Conservation (phyloP, 2,888 invertebrate genomes). For the Drosophila yooni region DNA sequence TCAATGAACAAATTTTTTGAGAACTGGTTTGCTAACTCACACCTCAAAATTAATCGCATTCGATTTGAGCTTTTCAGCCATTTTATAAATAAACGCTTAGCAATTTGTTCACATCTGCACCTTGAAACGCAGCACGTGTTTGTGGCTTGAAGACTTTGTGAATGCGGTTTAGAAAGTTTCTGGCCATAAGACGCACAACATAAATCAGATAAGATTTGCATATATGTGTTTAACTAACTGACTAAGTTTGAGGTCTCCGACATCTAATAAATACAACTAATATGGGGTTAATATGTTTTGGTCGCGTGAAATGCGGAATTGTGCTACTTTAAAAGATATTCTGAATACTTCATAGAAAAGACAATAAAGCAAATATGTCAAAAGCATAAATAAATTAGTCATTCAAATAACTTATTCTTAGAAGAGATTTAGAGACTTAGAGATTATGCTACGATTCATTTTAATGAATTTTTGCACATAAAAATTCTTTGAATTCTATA, state of each 20-base stretch:
- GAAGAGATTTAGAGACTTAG: background rate
- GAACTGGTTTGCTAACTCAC: constrained; percentile 61
- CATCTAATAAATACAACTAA: constrained; percentile 52
- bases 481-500: background rate
- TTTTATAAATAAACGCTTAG: constrained; percentile 38
- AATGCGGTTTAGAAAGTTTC: constrained; percentile 77
- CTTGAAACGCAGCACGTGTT: constrained; percentile 55
- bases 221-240: constrained; percentile 26
- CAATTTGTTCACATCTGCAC: constrained; percentile 37
- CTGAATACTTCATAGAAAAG: background rate
- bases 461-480: background rate
- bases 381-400: background rate
- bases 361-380: constrained; percentile 5
- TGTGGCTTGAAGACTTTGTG: constrained; percentile 45
- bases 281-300: constrained; percentile 41
- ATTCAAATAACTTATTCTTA: background rate
- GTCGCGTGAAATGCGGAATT: constrained; percentile 21
- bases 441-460: background rate
- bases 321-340: constrained; percentile 5
- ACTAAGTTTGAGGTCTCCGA: constrained; percentile 29
- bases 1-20: constrained; percentile 9
- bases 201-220: constrained; percentile 49
- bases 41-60: constrained; percentile 45
- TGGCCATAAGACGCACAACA: constrained; percentile 40
- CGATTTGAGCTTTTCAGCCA: constrained; percentile 35